A percentile compares a stretch with the other conserved stretches of the same genome.
Evolutionary conservation across 1,140 invertebrate genomes (phyloP).

Genomic region (Stegodyphus mimosarum): DNA sequence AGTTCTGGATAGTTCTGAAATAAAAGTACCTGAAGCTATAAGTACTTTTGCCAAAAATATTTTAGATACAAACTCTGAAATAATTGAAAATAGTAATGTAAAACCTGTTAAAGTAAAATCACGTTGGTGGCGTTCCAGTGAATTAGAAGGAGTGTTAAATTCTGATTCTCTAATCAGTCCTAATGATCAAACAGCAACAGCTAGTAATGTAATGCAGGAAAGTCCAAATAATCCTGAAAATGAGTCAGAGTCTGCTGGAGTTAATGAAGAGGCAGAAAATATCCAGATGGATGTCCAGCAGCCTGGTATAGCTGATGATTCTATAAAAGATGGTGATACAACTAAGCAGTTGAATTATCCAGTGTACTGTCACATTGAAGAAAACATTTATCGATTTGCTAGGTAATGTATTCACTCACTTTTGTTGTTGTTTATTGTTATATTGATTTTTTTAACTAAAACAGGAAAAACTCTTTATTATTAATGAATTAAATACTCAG

Average conservation of each 20-base stretch:
- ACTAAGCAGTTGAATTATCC: constrained; percentile 66
- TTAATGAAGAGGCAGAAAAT: too few relatives aligned
- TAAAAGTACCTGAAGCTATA: neutral
- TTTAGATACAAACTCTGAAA: neutral
- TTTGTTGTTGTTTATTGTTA: too few relatives aligned
- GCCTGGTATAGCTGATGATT: constrained; percentile 69
- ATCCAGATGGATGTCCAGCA: constrained; percentile 68
- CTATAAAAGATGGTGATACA: too few relatives aligned
- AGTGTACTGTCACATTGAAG: constrained; percentile 82
- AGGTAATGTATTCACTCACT: constrained; percentile 65
- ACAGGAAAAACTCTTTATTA: too few relatives aligned
- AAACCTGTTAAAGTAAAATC: constrained; percentile 88
- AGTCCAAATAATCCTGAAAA: constrained; percentile 3
- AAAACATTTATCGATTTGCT: constrained; percentile 80
- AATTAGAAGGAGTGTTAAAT: constrained; percentile 73
- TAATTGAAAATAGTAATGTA: constrained; percentile 11
- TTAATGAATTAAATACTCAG: too few relatives aligned
- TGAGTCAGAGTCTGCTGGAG: neutral
- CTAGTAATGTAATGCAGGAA: neutral
- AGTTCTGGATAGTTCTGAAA: neutral
- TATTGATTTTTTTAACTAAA: too few relatives aligned
- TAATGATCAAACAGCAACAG: constrained; percentile 63
- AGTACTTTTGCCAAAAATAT: neutral
- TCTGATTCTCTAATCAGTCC: neutral
- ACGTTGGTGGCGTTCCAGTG: constrained; percentile 83